Percentiles rank a stretch among this genome's conserved stretches.
phyloP scores from a whole-genome alignment of 2,113 vertebrate species.

The Limanda limanda region DNA sequence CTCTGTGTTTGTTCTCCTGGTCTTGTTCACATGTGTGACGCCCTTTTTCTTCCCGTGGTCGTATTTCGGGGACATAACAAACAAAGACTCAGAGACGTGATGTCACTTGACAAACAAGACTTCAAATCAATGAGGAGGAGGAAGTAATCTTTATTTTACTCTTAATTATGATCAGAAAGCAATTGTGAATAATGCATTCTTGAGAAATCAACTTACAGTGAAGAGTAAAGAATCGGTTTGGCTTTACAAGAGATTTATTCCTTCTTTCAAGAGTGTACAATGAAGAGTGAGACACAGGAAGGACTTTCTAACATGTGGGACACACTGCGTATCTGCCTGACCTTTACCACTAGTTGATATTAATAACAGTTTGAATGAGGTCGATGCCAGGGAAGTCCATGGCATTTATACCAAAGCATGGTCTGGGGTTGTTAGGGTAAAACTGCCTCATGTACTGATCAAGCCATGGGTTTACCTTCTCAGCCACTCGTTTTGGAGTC shows the following conservation, averaged over 20 bases:
- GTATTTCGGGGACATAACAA: too few relatives aligned
- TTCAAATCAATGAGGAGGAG: too few relatives aligned
- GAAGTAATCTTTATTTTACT: too few relatives aligned
- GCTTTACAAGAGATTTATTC: not conserved
- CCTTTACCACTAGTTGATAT: not conserved
- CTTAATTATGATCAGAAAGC: too few relatives aligned
- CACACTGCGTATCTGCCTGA: not conserved
- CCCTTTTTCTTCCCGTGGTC: too few relatives aligned
- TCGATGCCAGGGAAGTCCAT: not conserved
- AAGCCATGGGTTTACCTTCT: not conserved
- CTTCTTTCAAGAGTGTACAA: not conserved
- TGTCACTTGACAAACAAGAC: not conserved
- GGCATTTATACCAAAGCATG: not conserved
- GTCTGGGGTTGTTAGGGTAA: not conserved
- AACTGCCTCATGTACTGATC: not conserved
- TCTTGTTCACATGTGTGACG: too few relatives aligned
- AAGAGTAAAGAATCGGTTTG: too few relatives aligned
- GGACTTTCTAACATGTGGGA: too few relatives aligned
- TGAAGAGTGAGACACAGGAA: too few relatives aligned
- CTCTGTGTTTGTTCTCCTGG: too few relatives aligned
- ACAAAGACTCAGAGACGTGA: not conserved
- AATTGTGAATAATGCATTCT: too few relatives aligned
- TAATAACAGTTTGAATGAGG: not conserved
- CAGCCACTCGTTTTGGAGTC: not conserved
- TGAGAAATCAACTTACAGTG: too few relatives aligned